Base-by-base conservation (phyloP, 2,797 vertebrate genomes). In the Sebastes cheni region DNA sequence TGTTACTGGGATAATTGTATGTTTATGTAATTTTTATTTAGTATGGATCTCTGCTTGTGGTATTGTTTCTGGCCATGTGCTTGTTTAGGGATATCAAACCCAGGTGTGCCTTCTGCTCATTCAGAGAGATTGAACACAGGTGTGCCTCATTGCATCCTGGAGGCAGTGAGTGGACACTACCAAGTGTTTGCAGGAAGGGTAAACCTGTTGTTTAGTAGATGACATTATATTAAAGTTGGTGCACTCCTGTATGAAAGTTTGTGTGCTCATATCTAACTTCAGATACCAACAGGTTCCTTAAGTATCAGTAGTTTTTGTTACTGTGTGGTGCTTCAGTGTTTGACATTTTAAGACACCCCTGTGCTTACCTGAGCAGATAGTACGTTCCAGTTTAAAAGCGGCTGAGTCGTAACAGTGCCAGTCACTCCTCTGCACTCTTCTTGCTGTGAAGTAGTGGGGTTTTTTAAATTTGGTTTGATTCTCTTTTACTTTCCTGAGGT, bases 291-390 rank as follows among this genome's bases (percentile, higher is more conserved):
- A 32, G 2, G 16, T 30, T 22, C 20, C 4, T 16, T 56, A 46
- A 46, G 42, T 18, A 46, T 12, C 2, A 29, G 6, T 64, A 42
- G n/a, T 23, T n/a, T 34, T 25, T 64, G 6, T 22, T 25, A 14
- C 10, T 39, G 18, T 60, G n/a, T 18, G 4, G 14, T 22, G n/a
- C 13, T 42, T 62, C 5, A 52, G 8, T 2, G 12, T 20, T 25
- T 82, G n/a, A 8, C 20, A 34, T 72, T 32, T 42, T 27, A 32
- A 27, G 29, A 32, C 29, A 27, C 60, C 72, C 76, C 76, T 5
- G 23, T 27, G 23, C 18, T 59, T 25, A 80, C 74, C 70, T 83
- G 77, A 72, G 10, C 8, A 46, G 16, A 55, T 82, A 73, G 66
- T 68, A 80, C 4, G 6, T 46, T 68, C 73, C 36, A 30, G 3